These are phyloP conservation scores for Cryptophagus acutangulus DNA, from an alignment of 2,888 invertebrate genomes.

Conservation along the genomic window DNA sequence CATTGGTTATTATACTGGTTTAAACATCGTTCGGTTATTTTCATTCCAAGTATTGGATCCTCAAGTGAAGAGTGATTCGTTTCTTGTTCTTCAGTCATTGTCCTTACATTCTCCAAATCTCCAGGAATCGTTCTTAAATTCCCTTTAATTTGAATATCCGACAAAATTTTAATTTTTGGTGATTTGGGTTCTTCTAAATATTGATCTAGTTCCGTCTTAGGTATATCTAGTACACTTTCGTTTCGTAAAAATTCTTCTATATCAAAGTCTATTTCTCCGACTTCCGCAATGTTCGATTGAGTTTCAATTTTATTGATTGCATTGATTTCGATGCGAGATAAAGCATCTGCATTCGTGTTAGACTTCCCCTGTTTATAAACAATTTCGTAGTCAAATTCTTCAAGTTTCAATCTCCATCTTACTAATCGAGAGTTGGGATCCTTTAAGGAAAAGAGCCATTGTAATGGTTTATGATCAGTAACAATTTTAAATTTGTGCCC, in stretches of 20 bases:
- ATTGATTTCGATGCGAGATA: constrained; percentile 14
- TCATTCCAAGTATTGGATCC: too few species aligned
- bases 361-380: constrained; percentile 26
- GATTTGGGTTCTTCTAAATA: constrained; percentile 7
- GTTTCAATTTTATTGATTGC: too few species aligned
- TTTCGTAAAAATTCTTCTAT: constrained; percentile 2
- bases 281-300: too few species aligned
- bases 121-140: too few species aligned
- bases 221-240: background rate
- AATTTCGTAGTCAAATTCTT: constrained; percentile 33
- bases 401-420: constrained; percentile 32
- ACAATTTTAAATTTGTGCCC: constrained; percentile 10
- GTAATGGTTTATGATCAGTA: constrained; percentile 26
- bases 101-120: too few species aligned
- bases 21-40: too few species aligned
- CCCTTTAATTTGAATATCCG: too few species aligned
- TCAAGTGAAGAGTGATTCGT: too few species aligned
- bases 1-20: too few species aligned
- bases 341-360: constrained; percentile 23
- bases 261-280: background rate
- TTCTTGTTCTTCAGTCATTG: too few species aligned
- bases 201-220: constrained; percentile 4
- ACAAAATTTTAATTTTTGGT: constrained; percentile 3
- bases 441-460: constrained; percentile 23
- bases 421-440: constrained; percentile 24